Base-by-base conservation (phyloP, 2,797 vertebrate genomes). In the Macrochelys suwanniensis region DNA sequence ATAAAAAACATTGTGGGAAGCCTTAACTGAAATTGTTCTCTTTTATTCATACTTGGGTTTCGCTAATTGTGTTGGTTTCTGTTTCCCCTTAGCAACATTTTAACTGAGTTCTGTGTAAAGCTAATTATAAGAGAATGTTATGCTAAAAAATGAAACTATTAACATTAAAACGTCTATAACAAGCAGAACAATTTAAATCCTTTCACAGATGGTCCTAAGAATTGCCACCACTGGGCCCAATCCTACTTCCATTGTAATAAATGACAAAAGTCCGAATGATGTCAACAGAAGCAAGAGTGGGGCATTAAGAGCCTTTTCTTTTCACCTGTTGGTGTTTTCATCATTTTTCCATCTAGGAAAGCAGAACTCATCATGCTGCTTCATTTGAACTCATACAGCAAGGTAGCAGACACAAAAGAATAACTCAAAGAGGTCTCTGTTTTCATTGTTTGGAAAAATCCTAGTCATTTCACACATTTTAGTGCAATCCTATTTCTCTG, bases 81-180 rank as follows among this genome's bases (percentile, higher is more conserved):
- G 9, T 45, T 95, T 90, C 88, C 59, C 25, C 16, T 88, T 95
- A 91, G 54, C 47, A 89, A 5, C 78, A 82, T 87, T 95, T 80
- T 87, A 71, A 88, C 16, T 91, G 84, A 90, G 68, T 94, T 96
- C 42, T 82, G 28, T 50, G 50, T 88, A 85, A 93, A 94, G 89
- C 77, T 88, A 93, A 90, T 86, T 96, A 49, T 82, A 77, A 76
- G 26, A 92, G 50, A 94, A 77, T 17, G 56, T 82, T 94, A 68
- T 78, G 53, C 28, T 94, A 68, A 91, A 71, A 42, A 95, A 87
- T 10, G 2, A 79, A 89, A 89, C 51, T 89, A 65, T 50, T 85
- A 90, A 37, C 50, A 42, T 83, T 90, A 90, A 88, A 84, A 95
- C 51, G 84, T 92, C 81, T 50, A 91, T 82, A 83, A 33, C 76